phyloP scores from a whole-genome alignment of 2,113 vertebrate species.

The Ceyx margarethae region DNA sequence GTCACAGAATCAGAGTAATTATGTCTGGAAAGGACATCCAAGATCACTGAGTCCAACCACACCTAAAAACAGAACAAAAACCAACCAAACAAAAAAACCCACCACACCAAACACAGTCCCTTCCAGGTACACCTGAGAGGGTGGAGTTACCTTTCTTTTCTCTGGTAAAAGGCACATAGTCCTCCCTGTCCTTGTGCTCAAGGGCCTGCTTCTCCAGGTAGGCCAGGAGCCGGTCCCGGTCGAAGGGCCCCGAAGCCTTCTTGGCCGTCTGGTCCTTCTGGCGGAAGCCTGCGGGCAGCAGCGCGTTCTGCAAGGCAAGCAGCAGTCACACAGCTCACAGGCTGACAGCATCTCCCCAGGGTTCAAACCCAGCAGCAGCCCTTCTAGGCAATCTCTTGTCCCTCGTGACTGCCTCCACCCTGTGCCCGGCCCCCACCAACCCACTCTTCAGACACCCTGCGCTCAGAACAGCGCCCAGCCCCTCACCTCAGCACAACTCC shows the following conservation, averaged over 20 bases:
- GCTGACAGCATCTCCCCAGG: neutral
- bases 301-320: slow-evolving; percentile 81
- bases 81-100: too few relatives aligned
- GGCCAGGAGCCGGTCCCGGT: slow-evolving; percentile 85
- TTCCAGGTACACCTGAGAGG: neutral
- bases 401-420: too few relatives aligned
- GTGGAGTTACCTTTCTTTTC: slow-evolving; percentile 89
- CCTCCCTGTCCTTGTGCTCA: slow-evolving; percentile 92
- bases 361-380: neutral
- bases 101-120: too few relatives aligned
- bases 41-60: too few relatives aligned
- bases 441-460: too few relatives aligned
- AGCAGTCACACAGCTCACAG: too few relatives aligned
- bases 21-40: too few relatives aligned
- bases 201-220: slow-evolving; percentile 95
- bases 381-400: neutral
- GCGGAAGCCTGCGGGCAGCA: slow-evolving; percentile 91
- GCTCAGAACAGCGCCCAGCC: too few relatives aligned
- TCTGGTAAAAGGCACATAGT: slow-evolving; percentile 90
- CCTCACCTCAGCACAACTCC: neutral
- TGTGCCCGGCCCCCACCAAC: too few relatives aligned
- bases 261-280: slow-evolving; percentile 96
- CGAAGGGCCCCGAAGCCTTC: slow-evolving; percentile 80
- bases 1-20: too few relatives aligned
- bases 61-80: too few relatives aligned